Base-by-base conservation (phyloP, 2,113 vertebrate genomes). In the Rhadina sibilatrix region DNA sequence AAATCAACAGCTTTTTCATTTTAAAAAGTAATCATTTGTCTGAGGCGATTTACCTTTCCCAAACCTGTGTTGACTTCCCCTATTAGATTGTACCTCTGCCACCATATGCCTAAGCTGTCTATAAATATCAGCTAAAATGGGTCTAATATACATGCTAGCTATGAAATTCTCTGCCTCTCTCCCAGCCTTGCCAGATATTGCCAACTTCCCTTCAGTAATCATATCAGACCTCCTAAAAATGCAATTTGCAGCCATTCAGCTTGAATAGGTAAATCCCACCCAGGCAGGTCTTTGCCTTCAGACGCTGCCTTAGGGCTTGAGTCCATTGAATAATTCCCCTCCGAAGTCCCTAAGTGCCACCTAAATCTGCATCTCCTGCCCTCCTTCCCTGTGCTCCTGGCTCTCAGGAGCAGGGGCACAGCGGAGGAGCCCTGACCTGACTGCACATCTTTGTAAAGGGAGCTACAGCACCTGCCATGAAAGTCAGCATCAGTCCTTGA, bases 1-100 rank as follows among this genome's bases (percentile, higher is more conserved):
- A 93, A 97, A 97, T 97, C 98, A 98, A 98, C 98, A 98, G 96
- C 85, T 96, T 97, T 94, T 98, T 98, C 97, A 97, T 96, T 98
- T 97, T 96, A 93, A 97, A 98, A 98, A 97, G 96, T 98, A 97
- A 97, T 91, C 83, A 96, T 94, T 97, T 97, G 94, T 87, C 97
- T 97, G 97, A 97, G 93, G 86, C 96, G 97, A 95, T 97, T 97
- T 98, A 97, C 97, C 97, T 97, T 97, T 96, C 97, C 96, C 97
- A 96, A 97, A 97, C 90, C 97, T 89, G 59, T 98, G 97, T 98
- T 98, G 98, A 98, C 98, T 98, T 97, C 97, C 93, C 95, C 98
- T 98, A 97, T 98, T 98, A 98, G 97, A 95, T 92, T 96, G 97
- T 97, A 87, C 97, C 94, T 98, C 94, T 96, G 95, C 94, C 95